phyloP scores from a whole-genome alignment of 2,797 vertebrate genomes.

The Odontamblyopus lacepedii region DNA sequence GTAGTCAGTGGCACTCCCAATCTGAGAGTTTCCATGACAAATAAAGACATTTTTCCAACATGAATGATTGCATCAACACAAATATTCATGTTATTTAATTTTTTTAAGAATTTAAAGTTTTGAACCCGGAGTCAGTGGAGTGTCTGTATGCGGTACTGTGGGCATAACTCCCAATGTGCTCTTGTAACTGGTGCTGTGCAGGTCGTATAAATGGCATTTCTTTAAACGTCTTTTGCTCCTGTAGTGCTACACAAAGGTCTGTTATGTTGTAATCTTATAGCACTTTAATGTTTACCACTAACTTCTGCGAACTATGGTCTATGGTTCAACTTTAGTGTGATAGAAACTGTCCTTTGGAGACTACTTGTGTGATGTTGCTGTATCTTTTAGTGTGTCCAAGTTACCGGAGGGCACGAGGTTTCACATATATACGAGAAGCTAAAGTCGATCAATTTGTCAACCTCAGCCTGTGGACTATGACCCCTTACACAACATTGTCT shows the following conservation, averaged over 20 bases:
- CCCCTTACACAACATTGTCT: conserved; percentile 5
- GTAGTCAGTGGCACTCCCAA: background rate
- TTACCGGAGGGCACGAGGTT: conserved; percentile 5
- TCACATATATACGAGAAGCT: background rate
- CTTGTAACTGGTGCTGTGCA: background rate
- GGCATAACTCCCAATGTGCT: background rate
- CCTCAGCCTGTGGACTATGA: conserved; percentile 11
- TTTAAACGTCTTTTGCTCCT: background rate
- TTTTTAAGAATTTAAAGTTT: background rate
- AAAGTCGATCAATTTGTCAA: conserved; percentile 8
- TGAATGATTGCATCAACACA: background rate
- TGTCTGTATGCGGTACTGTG: background rate
- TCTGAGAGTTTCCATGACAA: background rate
- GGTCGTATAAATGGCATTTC: background rate
- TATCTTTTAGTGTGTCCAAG: conserved; percentile 7
- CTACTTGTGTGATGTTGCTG: conserved; percentile 2
- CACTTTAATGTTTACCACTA: conserved; percentile 6
- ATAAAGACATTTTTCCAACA: background rate
- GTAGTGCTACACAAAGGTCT: background rate
- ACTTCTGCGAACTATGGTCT: conserved; percentile 8
- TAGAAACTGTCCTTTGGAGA: conserved; percentile 12
- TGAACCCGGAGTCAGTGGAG: background rate
- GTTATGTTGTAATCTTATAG: conserved; percentile 4
- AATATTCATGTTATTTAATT: background rate
- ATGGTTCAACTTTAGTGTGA: conserved; percentile 15